These are phyloP conservation scores for Toxostoma redivivum DNA, from an alignment of 2,113 vertebrate genomes.

Conservation along the genomic window DNA sequence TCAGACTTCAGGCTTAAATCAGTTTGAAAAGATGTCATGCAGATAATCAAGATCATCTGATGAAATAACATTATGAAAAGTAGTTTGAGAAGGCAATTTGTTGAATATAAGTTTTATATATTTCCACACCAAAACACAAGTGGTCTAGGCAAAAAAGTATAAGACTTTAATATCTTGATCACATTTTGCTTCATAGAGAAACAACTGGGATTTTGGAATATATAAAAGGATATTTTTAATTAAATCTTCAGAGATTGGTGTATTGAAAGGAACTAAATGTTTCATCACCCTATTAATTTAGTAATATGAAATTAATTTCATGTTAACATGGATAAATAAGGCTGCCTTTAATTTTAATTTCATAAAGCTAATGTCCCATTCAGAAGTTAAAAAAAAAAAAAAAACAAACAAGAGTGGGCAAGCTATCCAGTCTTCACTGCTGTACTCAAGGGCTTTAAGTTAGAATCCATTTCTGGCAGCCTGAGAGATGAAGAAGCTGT, in stretches of 20 bases:
- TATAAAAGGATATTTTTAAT: neutral
- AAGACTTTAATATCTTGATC: slow-evolving; percentile 56
- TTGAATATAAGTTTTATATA: slow-evolving; percentile 24
- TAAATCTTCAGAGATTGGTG: neutral
- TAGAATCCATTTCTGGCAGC: neutral
- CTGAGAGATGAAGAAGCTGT: neutral
- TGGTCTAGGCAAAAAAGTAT: slow-evolving; percentile 23
- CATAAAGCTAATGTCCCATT: slow-evolving; percentile 34
- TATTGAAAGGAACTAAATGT: slow-evolving; percentile 12
- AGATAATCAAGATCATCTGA: slow-evolving; percentile 70
- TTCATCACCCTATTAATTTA: slow-evolving; percentile 56
- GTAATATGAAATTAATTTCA: slow-evolving; percentile 63
- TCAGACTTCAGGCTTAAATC: slow-evolving; percentile 34
- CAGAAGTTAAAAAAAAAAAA: neutral
- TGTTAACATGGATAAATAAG: slow-evolving; percentile 54
- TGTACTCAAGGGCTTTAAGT: neutral
- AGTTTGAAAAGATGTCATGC: slow-evolving; percentile 56
- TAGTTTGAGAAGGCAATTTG: slow-evolving; percentile 37
- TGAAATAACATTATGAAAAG: slow-evolving; percentile 64
- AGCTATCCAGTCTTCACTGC: neutral
- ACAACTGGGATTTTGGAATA: neutral
- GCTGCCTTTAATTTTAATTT: slow-evolving; percentile 57
- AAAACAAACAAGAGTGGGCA: neutral
- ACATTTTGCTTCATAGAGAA: slow-evolving; percentile 13
- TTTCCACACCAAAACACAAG: slow-evolving; percentile 56